Percentiles rank a stretch among this genome's conserved stretches.
These are phyloP conservation scores for Dinomys branickii DNA, from an alignment of 2,113 vertebrate genomes.

Conservation along the genomic window DNA sequence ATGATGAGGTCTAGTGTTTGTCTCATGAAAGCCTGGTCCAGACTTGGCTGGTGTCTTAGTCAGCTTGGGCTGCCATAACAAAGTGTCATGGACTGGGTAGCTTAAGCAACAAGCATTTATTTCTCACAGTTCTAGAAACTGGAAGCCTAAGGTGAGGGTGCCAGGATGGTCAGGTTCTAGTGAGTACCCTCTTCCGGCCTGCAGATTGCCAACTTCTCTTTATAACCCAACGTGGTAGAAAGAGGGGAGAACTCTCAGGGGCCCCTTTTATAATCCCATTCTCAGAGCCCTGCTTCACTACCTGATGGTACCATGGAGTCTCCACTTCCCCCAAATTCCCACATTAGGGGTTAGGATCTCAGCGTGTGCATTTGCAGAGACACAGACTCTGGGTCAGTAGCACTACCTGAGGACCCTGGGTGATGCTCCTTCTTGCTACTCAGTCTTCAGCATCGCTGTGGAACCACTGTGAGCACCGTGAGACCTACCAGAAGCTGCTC, in stretches of 20 bases:
- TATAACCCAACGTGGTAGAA: not conserved
- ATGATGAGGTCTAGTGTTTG: not conserved
- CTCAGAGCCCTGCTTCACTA: not conserved
- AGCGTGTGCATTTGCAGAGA: not conserved
- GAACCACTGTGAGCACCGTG: constrained; percentile 96
- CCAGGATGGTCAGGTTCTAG: not conserved
- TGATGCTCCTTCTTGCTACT: not conserved
- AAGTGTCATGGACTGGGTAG: not conserved
- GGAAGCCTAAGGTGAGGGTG: not conserved
- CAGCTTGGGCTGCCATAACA: not conserved
- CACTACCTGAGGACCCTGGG: not conserved
- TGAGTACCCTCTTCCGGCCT: not conserved
- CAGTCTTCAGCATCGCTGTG: constrained; percentile 93
- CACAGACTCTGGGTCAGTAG: not conserved
- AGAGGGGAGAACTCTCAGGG: not conserved
- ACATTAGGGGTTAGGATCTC: not conserved
- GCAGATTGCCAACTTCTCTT: not conserved
- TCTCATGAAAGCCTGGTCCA: not conserved
- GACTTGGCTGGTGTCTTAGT: not conserved
- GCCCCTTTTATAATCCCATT: not conserved
- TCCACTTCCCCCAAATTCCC: not conserved
- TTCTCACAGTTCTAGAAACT: not conserved
- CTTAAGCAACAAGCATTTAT: not conserved
- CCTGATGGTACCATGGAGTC: not conserved
- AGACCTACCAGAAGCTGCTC: constrained; percentile 93